Percentiles rank a stretch among this genome's conserved stretches.
Conservation (phyloP, 2,797 vertebrate genomes). For the Propithecus perrieri region DNA sequence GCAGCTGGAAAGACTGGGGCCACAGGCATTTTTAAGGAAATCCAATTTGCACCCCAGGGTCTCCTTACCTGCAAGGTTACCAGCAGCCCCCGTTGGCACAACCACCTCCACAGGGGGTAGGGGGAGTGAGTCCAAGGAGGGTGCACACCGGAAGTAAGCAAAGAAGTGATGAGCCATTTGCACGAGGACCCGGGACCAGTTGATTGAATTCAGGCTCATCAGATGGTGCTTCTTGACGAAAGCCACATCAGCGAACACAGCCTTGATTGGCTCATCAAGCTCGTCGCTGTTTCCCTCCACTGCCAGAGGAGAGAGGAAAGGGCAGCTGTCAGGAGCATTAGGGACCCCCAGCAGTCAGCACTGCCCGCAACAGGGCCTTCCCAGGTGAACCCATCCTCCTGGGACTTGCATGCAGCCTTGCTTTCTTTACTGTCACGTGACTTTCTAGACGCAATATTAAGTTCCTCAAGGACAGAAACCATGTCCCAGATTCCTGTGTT, state of each 20-base stretch:
- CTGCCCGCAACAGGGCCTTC: not conserved
- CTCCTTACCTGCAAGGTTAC: conserved; percentile 93
- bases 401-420: not conserved
- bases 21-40: not conserved
- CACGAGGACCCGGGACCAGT: conserved; percentile 94
- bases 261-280: conserved; percentile 90
- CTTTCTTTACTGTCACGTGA: not conserved
- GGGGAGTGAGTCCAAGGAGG: conserved; percentile 26
- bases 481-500: not conserved
- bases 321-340: not conserved
- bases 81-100: conserved; percentile 94
- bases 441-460: not conserved
- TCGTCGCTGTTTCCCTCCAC: conserved; percentile 94
- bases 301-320: conserved; percentile 73
- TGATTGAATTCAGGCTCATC: conserved; percentile 96
- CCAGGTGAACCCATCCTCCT: not conserved
- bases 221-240: conserved; percentile 88
- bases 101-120: conserved; percentile 91
- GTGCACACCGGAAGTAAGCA: conserved; percentile 90
- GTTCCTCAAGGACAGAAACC: not conserved
- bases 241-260: conserved; percentile 88
- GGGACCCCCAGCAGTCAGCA: not conserved
- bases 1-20: not conserved
- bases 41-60: not conserved
- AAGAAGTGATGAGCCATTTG: conserved; percentile 94